Base-by-base conservation (phyloP, 2,797 vertebrate genomes). In the Centroberyx gerrardi region DNA sequence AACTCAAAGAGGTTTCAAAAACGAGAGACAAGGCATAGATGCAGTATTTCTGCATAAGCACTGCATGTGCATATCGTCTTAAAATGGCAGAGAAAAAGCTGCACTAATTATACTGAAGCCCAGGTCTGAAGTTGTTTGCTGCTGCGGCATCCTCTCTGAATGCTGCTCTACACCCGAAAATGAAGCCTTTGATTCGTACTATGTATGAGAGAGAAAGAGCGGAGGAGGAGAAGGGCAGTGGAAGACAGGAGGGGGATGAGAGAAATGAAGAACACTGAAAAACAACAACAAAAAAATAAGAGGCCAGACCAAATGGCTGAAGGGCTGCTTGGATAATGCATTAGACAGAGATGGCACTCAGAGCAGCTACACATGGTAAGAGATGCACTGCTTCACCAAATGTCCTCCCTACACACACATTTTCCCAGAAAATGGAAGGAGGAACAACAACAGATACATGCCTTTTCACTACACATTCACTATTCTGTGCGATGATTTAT, bases 311-410 rank as follows among this genome's bases (percentile, higher is more conserved):
- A 93, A 94, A 94, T 93, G 92, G 90, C 93, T 90, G 84, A 94
- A 90, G 92, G 92, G 90, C 89, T 91, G 89, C 91, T 93, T 94
- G 88, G 93, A 94, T 92, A 93, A 94, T 92, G 90, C 90, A 93
- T 92, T 91, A 94, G 91, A 89, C 87, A 92, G 90, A 94, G 90
- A 93, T 92, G 91, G 88, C 90, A 88, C 90, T 90, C 83, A 83
- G 72, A 90, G 78, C 83, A 84, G 86, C 87, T 88, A 83, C 88
- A 92, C 91, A 92, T 93, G 91, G 81, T 88, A 87, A 86, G 84
- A 93, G 91, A 92, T 56, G 70, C 62, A 83, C 71, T 74, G 88
- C 83, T 88, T 73, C 44, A 63, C 87, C 92, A 93, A 93, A 92
- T 91, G 87, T 74, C 73, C 74, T 62, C 59, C 52, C 49, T 52